A percentile compares a stretch with the other conserved stretches of the same genome.
phyloP scores from a whole-genome alignment of 2,797 vertebrate species.

The Parambassis ranga region DNA sequence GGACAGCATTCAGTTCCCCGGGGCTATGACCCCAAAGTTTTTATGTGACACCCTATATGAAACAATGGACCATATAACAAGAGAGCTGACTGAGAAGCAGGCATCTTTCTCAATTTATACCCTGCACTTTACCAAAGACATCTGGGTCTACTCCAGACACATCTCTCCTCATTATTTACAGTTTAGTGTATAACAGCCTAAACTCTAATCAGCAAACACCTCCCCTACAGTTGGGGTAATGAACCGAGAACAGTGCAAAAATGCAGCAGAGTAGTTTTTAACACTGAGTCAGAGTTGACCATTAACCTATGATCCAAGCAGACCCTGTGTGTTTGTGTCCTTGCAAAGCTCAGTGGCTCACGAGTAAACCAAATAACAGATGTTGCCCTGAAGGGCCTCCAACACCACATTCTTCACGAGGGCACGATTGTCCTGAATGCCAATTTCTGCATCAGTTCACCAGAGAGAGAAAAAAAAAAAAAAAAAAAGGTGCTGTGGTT shows the following conservation, averaged over 20 bases:
- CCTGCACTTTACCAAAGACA: conserved; percentile 46
- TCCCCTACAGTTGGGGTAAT: conserved; percentile 55
- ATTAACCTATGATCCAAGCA: conserved; percentile 65
- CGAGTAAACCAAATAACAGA: conserved; percentile 61
- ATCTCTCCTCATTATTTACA: conserved; percentile 65
- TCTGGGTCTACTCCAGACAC: conserved; percentile 31
- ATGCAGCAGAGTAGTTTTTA: conserved; percentile 42
- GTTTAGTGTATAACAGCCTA: conserved; percentile 40
- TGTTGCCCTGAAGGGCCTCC: conserved; percentile 63
- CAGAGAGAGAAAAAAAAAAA: background rate
- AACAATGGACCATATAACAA: conserved; percentile 51
- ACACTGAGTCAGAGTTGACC: conserved; percentile 58
- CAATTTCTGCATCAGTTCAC: conserved; percentile 69
- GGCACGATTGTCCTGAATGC: conserved; percentile 47
- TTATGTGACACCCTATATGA: conserved; percentile 38
- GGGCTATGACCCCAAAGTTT: conserved; percentile 51
- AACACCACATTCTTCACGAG: conserved; percentile 65
- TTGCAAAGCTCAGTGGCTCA: conserved; percentile 43
- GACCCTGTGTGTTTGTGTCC: conserved; percentile 50
- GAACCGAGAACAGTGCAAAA: conserved; percentile 45
- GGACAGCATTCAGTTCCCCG: conserved; percentile 38
- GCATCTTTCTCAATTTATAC: conserved; percentile 40
- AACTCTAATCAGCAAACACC: conserved; percentile 63
- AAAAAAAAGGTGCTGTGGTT: conserved; percentile 66
- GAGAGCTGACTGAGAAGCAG: conserved; percentile 33